These are phyloP conservation scores for Siniperca undulata DNA, from an alignment of 2,797 vertebrate genomes.

Conservation along the genomic window DNA sequence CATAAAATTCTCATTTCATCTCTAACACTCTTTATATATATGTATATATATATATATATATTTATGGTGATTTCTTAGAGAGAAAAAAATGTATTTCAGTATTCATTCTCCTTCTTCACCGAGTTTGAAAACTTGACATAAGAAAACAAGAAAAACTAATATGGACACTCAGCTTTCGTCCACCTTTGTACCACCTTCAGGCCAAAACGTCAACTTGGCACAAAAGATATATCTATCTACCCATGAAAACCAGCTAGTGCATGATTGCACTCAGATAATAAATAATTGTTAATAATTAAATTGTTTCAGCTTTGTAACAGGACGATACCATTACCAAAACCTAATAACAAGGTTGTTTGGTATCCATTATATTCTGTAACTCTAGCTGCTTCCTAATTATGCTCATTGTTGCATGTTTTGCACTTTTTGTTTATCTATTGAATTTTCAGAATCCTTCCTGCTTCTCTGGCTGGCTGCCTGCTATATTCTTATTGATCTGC, in stretches of 20 bases:
- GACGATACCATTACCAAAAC: neutral
- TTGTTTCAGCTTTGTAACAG: neutral
- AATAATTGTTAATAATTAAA: neutral
- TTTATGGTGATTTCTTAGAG: no score
- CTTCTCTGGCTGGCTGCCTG: slow-evolving; percentile 47
- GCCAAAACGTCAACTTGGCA: slow-evolving; percentile 10
- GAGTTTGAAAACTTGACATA: neutral
- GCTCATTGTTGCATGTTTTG: slow-evolving; percentile 20
- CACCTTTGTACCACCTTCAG: neutral
- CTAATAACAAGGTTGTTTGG: neutral
- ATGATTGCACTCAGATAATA: neutral
- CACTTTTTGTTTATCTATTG: slow-evolving; percentile 46
- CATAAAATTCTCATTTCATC: no score
- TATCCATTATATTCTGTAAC: slow-evolving; percentile 4
- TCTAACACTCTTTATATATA: no score
- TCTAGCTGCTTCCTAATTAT: slow-evolving; percentile 31
- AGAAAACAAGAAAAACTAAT: slow-evolving; percentile 5
- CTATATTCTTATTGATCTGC: slow-evolving; percentile 58
- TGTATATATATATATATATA: no score
- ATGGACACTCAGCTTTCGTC: neutral
- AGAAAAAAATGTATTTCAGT: no score
- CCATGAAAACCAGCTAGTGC: neutral
- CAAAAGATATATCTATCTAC: neutral
- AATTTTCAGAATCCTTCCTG: slow-evolving; percentile 31
- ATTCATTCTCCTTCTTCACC: no score